A percentile compares a stretch with the other conserved stretches of the same genome.
These are phyloP conservation scores for Eunapius fragilis DNA, from an alignment of 37 sponge, comb jelly and placozoan species.

Conservation along the genomic window DNA sequence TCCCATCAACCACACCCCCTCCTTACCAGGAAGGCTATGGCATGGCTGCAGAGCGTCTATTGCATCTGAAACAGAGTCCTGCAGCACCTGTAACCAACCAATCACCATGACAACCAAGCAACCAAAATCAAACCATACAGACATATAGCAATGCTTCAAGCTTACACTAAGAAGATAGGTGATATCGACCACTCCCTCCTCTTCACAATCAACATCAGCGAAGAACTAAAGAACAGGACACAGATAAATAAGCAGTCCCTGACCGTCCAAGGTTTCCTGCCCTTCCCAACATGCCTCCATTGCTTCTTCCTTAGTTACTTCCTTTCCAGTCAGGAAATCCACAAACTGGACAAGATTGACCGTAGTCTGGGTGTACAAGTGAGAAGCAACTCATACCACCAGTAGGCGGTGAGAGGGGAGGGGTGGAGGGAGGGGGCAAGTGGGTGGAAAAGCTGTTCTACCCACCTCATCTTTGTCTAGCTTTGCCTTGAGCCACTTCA, in stretches of 20 bases:
- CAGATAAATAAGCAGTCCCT: background rate
- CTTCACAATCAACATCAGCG: constrained; percentile 47
- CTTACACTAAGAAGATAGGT: constrained; percentile 46
- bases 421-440: too few species aligned
- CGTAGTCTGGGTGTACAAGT: constrained; percentile 17
- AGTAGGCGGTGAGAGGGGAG: background rate
- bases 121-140: background rate
- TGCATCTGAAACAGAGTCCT: constrained; percentile 20
- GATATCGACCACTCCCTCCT: constrained; percentile 40
- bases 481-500: constrained; percentile 47
- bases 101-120: background rate
- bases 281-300: constrained; percentile 11
- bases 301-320: constrained; percentile 52
- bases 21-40: constrained; percentile 53
- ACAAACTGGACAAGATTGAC: constrained; percentile 52
- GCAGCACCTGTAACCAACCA: constrained; percentile 25
- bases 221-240: constrained; percentile 27
- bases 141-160: background rate
- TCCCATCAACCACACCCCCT: background rate
- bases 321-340: constrained; percentile 47
- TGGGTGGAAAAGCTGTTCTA: background rate
- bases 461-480: constrained; percentile 47
- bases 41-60: constrained; percentile 51
- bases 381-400: background rate
- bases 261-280: background rate